Evolutionary conservation across 2,113 vertebrate genomes (phyloP).

Genomic region (Octodon degus): DNA sequence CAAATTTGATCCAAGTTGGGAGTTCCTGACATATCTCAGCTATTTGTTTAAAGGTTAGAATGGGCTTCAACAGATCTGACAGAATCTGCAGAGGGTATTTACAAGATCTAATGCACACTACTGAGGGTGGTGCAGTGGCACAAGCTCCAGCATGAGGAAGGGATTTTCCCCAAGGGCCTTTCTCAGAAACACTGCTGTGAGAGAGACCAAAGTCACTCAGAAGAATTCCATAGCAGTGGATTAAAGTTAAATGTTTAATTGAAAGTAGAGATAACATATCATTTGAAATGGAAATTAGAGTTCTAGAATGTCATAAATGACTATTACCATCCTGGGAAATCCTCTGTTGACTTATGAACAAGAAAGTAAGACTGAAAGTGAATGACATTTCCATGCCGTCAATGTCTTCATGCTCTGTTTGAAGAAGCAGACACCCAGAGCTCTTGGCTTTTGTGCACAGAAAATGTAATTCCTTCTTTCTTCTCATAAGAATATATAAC

Average conservation of each 20-base stretch:
- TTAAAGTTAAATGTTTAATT: constrained; percentile 68
- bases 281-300: constrained; percentile 75
- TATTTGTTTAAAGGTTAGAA: constrained; percentile 48
- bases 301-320: constrained; percentile 68
- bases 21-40: constrained; percentile 21
- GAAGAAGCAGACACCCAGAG: constrained; percentile 53
- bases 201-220: constrained; percentile 45
- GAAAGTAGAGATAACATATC: constrained; percentile 72
- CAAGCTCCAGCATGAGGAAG: constrained; percentile 34
- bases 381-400: constrained; percentile 63
- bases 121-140: neutral
- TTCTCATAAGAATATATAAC: constrained; percentile 46
- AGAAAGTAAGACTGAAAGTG: constrained; percentile 68
- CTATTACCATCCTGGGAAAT: constrained; percentile 68
- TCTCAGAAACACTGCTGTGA: constrained; percentile 70
- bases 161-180: constrained; percentile 62
- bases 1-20: constrained; percentile 2
- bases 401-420: constrained; percentile 49
- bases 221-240: constrained; percentile 59
- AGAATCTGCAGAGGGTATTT: constrained; percentile 4
- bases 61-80: neutral
- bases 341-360: constrained; percentile 63
- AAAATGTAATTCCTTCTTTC: constrained; percentile 55
- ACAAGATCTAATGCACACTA: neutral
- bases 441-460: constrained; percentile 50